Base-by-base conservation (phyloP, 2,888 invertebrate species). In the Thyatira batis region DNA sequence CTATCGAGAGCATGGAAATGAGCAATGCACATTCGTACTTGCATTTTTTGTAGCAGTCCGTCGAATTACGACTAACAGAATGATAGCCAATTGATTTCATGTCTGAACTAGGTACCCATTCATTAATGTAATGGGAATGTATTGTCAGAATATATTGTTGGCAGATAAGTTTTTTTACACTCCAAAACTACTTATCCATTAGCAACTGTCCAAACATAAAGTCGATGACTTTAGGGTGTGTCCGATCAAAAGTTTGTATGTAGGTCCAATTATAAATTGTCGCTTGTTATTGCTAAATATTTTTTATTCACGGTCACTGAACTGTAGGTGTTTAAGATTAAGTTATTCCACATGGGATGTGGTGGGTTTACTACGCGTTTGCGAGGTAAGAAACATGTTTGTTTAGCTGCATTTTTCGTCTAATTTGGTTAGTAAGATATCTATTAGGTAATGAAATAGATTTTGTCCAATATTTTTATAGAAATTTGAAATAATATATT, bases 91-190 rank as follows among this genome's bases (percentile, higher is more conserved):
- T 75, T 76, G 76, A 78, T 79, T 80, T 76, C 71, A 71, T 75
- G 69, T 74, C 68, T 65, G 58, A 66, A 71, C 74, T 78, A 65
- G 62, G 65, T 70, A 65, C 65, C 66, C 61, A 78, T 85, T 84
- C 76, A 82, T 80, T 79, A 76, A 67, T 68, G 73, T 84, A 84
- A 84, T 85, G 83, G 80, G 66, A 67, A 71, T 66, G 79, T 78
- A 76, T 75, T 78, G 79, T 81, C 64, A 61, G 67, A 65, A 65
- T 73, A 65, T 66, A 67, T 67, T 61, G 60, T 57, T 58, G 62
- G 70, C 58, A 64, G 65, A 69, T 70, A 72, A 60, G 59, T 63
- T 66, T 65, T n/a, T 71, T 65, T 67, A 67, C 69, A 66, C 64
- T 52, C 57, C 60, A 51, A 64, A 61, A 66, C 65, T 66, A 67